Conservation (phyloP, 2,888 invertebrate genomes). For the Aleiodes alternator region DNA sequence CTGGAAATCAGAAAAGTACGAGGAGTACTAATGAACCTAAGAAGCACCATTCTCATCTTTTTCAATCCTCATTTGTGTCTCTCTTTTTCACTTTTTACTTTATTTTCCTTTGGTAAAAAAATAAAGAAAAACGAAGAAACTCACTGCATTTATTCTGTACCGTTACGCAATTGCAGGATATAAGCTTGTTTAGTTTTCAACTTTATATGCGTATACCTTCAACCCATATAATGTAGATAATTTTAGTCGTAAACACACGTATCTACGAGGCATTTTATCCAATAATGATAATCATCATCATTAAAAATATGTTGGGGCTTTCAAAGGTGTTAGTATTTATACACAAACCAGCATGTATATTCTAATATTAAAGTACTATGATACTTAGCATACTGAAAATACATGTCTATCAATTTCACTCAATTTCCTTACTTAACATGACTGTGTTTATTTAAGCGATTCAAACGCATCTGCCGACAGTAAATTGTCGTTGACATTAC, state of each 20-base stretch:
- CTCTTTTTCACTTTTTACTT: neutral
- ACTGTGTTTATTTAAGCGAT: conserved; percentile 26
- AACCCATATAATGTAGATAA: conserved; percentile 15
- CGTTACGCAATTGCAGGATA: conserved; percentile 26
- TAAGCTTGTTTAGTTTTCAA: conserved; percentile 6
- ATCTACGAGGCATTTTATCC: conserved; percentile 29
- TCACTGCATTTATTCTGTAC: conserved; percentile 8
- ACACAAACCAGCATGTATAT: conserved; percentile 1
- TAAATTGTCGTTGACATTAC: conserved; percentile 19
- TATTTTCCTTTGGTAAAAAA: neutral
- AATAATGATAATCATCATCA: conserved; percentile 21
- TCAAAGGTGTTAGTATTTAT: conserved; percentile 25
- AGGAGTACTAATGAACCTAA: conserved; percentile 51
- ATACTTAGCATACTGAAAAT: conserved; percentile 22
- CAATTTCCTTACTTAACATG: neutral
- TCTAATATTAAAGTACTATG: conserved; percentile 17
- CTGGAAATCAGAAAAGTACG: conserved; percentile 53
- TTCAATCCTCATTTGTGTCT: conserved; percentile 25
- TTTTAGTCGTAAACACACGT: conserved; percentile 32
- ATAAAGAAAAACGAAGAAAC: neutral
- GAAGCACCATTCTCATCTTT: conserved; percentile 13
- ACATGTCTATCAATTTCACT: conserved; percentile 16
- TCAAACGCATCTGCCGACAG: conserved; percentile 33
- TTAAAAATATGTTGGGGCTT: neutral
- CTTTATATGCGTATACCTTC: neutral